Base-by-base conservation (phyloP, 2,888 invertebrate species). In the Epistrophe eligans region DNA sequence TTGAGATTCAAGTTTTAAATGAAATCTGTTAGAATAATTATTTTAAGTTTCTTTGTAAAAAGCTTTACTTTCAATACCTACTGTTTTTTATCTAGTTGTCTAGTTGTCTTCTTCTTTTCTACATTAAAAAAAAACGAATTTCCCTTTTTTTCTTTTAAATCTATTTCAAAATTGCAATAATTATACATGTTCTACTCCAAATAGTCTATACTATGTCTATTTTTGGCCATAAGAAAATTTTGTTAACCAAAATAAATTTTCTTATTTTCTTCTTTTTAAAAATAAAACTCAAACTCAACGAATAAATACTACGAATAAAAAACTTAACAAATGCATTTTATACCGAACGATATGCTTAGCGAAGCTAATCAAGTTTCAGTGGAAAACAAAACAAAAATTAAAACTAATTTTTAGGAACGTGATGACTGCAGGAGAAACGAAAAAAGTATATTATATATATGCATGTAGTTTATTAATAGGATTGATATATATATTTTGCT, bases 291-390 rank as follows among this genome's bases (percentile, higher is more conserved):
- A 48, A 24, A 24, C 24, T 24, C 24, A 3, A 24, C 24, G 24
- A 24, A 24, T 24, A 24, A 24, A 24, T 24, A 24, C 24, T 24
- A 24, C 24, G 24, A 24, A 24, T 24, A 24, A 24, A 24, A 24
- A 24, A 24, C 24, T 32, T 32, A 32, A 32, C 32, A 32, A 66
- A 11, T 5, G 35, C 58, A 72, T 74, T 43, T 45, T 45, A 40
- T 67, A 64, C 35, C 19, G 45, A 13, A 32, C 32, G 32, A 32
- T 24, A 24, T 24, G 24, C 8, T n/a, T 19, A 45, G 19, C 15
- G n/a, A n/a, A 77, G n/a, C 76, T 77, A 77, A 77, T 77, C 57
- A 67, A 67, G 57, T 67, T 77, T 77, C 76, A 77, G 66, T 55
- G 66, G 57, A 67, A 52, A 64, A 35, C 15, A 38, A 32, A 74